Conservation (phyloP, 2,888 invertebrate species). For the Hirtodrosophila confusa region DNA sequence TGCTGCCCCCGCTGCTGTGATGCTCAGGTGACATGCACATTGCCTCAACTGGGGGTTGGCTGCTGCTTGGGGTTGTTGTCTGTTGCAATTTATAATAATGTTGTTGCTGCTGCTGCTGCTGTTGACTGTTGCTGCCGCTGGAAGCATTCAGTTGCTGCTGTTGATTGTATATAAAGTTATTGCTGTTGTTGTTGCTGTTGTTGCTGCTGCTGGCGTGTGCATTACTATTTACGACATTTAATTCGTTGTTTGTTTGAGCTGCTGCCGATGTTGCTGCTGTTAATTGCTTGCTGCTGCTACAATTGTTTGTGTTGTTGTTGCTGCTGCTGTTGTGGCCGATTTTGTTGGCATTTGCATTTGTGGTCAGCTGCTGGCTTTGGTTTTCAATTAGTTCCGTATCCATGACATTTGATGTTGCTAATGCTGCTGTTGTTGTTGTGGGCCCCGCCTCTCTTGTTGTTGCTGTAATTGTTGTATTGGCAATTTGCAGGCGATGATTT, state of each 20-base stretch:
- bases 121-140: conserved; percentile 46
- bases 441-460: conserved; percentile 68
- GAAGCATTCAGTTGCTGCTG: conserved; percentile 56
- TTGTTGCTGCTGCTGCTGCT: conserved; percentile 57
- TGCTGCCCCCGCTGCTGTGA: conserved; percentile 58
- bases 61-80: conserved; percentile 54
- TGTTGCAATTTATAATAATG: conserved; percentile 72
- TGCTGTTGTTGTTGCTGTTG: conserved; percentile 57
- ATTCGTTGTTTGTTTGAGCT: conserved; percentile 72
- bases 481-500: conserved; percentile 81
- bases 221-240: conserved; percentile 79
- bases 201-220: conserved; percentile 22
- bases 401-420: conserved; percentile 57
- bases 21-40: conserved; percentile 83
- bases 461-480: conserved; percentile 83
- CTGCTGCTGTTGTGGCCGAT: conserved; percentile 62
- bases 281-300: conserved; percentile 37
- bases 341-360: conserved; percentile 76
- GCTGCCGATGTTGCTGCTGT: conserved; percentile 46
- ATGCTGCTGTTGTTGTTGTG: conserved; percentile 36
- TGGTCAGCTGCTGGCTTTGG: conserved; percentile 72
- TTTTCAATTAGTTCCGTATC: conserved; percentile 80
- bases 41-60: conserved; percentile 76
- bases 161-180: conserved; percentile 79
- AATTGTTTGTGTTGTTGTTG: conserved; percentile 69